phyloP scores from a whole-genome alignment of 1,140 invertebrate species.

The Bombyx mandarina region DNA sequence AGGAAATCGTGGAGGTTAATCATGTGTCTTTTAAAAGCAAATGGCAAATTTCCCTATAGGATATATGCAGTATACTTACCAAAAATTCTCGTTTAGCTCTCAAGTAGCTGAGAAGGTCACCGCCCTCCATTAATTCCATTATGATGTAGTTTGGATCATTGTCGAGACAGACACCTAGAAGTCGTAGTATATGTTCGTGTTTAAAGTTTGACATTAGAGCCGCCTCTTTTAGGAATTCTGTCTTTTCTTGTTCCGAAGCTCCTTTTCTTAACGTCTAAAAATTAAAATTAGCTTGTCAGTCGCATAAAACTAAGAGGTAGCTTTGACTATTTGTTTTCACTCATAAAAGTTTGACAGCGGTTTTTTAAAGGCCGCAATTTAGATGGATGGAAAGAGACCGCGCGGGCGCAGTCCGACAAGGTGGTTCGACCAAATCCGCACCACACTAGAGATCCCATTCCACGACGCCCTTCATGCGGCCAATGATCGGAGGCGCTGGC shows the following conservation, averaged over 20 bases:
- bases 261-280: slow-evolving; percentile 90
- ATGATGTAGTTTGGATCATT: slow-evolving; percentile 94
- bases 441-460: no score
- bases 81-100: slow-evolving; percentile 79
- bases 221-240: slow-evolving; percentile 96
- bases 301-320: no score
- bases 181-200: slow-evolving; percentile 93
- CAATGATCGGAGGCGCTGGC: no score
- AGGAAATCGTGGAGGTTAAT: no score
- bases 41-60: not conserved
- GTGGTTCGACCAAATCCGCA: no score
- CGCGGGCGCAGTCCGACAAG: no score
- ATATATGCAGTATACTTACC: slow-evolving; percentile 59
- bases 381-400: no score
- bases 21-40: no score
- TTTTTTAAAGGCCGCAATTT: no score
- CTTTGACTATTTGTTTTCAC: no score
- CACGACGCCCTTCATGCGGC: no score
- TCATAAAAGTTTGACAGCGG: no score
- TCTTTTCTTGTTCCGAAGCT: slow-evolving; percentile 91
- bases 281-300: slow-evolving; percentile 6
- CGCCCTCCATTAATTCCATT: slow-evolving; percentile 97
- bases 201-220: slow-evolving; percentile 97
- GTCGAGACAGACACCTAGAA: slow-evolving; percentile 95
- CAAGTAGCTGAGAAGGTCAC: slow-evolving; percentile 93